Base-by-base conservation (phyloP, 2,113 vertebrate species). In the Ammodytes marinus region DNA sequence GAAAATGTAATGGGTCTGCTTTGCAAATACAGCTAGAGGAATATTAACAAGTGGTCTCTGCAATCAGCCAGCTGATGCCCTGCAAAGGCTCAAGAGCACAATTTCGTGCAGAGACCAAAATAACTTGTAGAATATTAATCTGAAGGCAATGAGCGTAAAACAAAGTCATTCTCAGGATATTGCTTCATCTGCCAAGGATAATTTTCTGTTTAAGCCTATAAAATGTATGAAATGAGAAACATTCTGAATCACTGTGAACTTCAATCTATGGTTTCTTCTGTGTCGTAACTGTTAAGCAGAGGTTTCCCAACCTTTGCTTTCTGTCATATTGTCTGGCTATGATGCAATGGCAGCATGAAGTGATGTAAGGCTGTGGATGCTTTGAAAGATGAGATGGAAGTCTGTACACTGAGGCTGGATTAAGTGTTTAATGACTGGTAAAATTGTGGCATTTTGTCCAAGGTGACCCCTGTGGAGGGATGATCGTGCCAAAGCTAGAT, bases 391-490 rank as follows among this genome's bases (percentile, higher is more conserved):
- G 91, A 92, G 70, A 75, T 80, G 80, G 79, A 80, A 84, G 88
- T 88, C 76, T 80, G 71, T 57, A 78, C 84, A 71, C 78, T 68
- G 84, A 84, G 78, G 81, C 85, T 81, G 92, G 93, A 95, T 95
- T 94, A 94, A 88, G 91, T 91, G 94, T 95, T 95, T 95, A 96
- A 96, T 95, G 95, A 95, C 89, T 95, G 94, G 93, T 95, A 94
- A 95, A 95, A 94, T 93, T 93, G 92, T 94, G 91, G 93, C 78
- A 79, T 93, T 91, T 90, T 52, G 45, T 92, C 92, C 94, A 96
- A 95, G 95, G 94, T 96, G 94, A 96, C 95, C 95, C 86, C 86
- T 63, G 79, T 78, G 68, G 83, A 86, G 91, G 91, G 88, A 90
- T 91, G 92, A 93, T 88, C 80, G 69, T 72, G 82, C 83, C 79